Conservation (phyloP, 2,888 invertebrate species). For the Lingula anatina region DNA sequence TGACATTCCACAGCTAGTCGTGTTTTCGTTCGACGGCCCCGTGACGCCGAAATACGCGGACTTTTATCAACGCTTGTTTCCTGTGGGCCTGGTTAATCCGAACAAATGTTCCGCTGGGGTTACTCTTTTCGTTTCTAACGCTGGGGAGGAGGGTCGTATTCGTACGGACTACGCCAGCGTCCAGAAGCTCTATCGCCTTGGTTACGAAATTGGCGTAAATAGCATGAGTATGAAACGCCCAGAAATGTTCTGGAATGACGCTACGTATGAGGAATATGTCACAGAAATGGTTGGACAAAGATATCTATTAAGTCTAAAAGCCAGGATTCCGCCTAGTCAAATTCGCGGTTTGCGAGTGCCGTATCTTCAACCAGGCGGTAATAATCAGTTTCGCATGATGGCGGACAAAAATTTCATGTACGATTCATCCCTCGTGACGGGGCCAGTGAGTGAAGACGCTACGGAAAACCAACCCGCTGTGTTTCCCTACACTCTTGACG, state of each 20-base stretch:
- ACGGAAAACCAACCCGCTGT: conserved; percentile 87
- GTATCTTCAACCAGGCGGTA: conserved; percentile 78
- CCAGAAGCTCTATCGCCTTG: conserved; percentile 85
- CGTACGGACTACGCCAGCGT: too few species aligned
- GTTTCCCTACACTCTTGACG: conserved; percentile 91
- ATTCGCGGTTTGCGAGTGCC: conserved; percentile 86
- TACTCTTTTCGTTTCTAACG: conserved; percentile 96
- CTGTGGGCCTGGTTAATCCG: too few species aligned
- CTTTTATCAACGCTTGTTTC: too few species aligned
- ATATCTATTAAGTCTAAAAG: conserved; percentile 74
- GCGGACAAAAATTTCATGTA: conserved; percentile 88
- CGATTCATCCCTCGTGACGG: conserved; percentile 79
- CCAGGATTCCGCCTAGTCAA: conserved; percentile 71
- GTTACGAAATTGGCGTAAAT: conserved; percentile 94
- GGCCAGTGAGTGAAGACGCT: conserved; percentile 73
- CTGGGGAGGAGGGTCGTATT: too few species aligned
- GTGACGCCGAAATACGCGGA: too few species aligned
- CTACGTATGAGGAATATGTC: conserved; percentile 84
- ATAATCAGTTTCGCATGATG: conserved; percentile 86
- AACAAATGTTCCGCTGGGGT: conserved; percentile 72
- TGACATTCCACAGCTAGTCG: too few species aligned
- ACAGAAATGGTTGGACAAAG: conserved; percentile 87
- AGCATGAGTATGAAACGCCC: conserved; percentile 61
- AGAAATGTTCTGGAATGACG: conserved; percentile 67
- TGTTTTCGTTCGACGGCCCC: too few species aligned